Conservation (phyloP, 2,888 invertebrate genomes). For the Leistus spinibarbis region DNA sequence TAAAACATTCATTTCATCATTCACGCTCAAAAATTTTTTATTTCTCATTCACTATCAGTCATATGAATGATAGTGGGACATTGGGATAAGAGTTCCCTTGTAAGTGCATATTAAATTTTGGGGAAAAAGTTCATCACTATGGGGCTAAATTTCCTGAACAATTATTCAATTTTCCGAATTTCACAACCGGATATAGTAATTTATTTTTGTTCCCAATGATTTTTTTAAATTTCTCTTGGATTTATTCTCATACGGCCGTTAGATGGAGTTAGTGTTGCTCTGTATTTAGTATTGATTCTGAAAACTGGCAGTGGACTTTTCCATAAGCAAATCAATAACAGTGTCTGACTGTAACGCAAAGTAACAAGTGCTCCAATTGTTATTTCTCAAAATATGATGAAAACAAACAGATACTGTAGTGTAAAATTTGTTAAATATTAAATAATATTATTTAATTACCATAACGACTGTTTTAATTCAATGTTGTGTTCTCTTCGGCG, state of each 20-base stretch:
- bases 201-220: neutral
- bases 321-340: neutral
- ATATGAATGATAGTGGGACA: no score
- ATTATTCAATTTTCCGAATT: neutral
- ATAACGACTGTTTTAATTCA: neutral
- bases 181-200: neutral
- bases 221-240: no score
- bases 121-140: no score
- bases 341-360: slow-evolving; percentile 4
- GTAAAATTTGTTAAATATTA: slow-evolving; percentile 5
- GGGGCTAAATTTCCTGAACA: no score
- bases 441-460: neutral
- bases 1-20: no score
- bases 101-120: no score
- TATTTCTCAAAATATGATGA: neutral
- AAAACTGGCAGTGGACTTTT: neutral
- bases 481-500: neutral
- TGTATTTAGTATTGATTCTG: neutral
- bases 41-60: no score
- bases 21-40: no score
- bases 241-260: neutral
- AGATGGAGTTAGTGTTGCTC: neutral
- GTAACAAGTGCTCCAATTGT: neutral
- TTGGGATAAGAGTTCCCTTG: no score
- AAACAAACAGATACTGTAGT: neutral